Evolutionary conservation across 2,888 invertebrate genomes (phyloP).

Genomic region (Junonia oenone): DNA sequence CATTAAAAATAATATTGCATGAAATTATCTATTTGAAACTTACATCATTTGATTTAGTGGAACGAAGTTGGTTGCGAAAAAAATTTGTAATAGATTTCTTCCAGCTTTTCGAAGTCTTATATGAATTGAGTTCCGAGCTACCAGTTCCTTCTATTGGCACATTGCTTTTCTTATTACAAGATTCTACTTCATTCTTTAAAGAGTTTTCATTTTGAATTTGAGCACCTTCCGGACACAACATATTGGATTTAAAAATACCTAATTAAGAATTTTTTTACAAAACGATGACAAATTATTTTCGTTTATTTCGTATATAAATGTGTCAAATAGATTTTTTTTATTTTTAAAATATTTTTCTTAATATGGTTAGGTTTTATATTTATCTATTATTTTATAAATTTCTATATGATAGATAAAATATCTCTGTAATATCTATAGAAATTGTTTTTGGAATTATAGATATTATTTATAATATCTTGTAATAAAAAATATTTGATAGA

Average conservation of each 20-base stretch:
- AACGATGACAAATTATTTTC: constrained; percentile 50
- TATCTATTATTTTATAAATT: too few species aligned
- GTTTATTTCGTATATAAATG: constrained; percentile 22
- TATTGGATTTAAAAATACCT: constrained; percentile 33
- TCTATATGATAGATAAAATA: too few species aligned
- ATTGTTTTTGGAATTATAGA: too few species aligned
- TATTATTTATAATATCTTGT: too few species aligned
- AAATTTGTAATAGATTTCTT: constrained; percentile 69
- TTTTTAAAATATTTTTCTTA: constrained; percentile 20
- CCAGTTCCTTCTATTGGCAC: constrained; percentile 48
- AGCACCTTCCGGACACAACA: constrained; percentile 64
- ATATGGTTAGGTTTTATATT: not conserved
- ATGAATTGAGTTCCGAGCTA: constrained; percentile 54
- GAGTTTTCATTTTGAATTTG: constrained; percentile 46
- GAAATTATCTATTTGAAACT: too few species aligned
- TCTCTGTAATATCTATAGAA: too few species aligned
- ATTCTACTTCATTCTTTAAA: constrained; percentile 46
- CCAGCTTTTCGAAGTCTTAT: constrained; percentile 64
- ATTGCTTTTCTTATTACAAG: constrained; percentile 44
- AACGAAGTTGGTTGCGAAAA: constrained; percentile 63
- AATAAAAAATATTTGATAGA: too few species aligned
- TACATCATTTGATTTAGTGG: constrained; percentile 69
- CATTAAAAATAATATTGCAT: too few species aligned
- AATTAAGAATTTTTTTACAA: constrained; percentile 40
- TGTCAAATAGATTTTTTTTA: constrained; percentile 5